A percentile compares a stretch with the other conserved stretches of the same genome.
Conservation (phyloP, 2,888 invertebrate species). For the Oscheius myriophilus region DNA sequence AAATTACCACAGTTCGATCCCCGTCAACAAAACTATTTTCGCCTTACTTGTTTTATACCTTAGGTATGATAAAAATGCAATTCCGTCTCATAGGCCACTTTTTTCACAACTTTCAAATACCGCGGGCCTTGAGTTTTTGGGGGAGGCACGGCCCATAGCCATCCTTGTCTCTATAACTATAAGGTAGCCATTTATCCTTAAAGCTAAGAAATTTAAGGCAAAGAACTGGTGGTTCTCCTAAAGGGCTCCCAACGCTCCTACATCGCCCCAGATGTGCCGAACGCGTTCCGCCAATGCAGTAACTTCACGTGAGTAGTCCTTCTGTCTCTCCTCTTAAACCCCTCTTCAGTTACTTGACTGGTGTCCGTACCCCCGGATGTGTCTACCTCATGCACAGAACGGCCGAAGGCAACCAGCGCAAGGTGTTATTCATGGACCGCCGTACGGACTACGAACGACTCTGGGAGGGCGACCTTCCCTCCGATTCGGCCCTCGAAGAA, state of each 20-base stretch:
- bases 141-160: too few relatives aligned
- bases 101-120: too few relatives aligned
- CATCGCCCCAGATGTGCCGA: constrained; percentile 64
- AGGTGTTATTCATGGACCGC: constrained; percentile 54
- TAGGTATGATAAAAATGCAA: too few relatives aligned
- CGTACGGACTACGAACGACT: constrained; percentile 51
- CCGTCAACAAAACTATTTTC: too few relatives aligned
- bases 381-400: constrained; percentile 43
- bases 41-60: background rate
- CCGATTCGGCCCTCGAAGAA: constrained; percentile 40
- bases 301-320: constrained; percentile 50
- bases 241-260: constrained; percentile 44
- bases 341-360: constrained; percentile 56
- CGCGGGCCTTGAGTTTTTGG: too few relatives aligned
- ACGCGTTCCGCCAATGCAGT: constrained; percentile 60
- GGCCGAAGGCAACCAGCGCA: constrained; percentile 6
- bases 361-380: constrained; percentile 48
- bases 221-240: constrained; percentile 36
- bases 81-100: too few relatives aligned
- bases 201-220: constrained; percentile 17
- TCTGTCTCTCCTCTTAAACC: background rate
- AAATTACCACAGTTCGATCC: too few relatives aligned
- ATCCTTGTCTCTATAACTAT: too few relatives aligned
- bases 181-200: too few relatives aligned
- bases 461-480: constrained; percentile 56